phyloP scores from a whole-genome alignment of 2,113 vertebrate species.

The Dasypus novemcinctus region DNA sequence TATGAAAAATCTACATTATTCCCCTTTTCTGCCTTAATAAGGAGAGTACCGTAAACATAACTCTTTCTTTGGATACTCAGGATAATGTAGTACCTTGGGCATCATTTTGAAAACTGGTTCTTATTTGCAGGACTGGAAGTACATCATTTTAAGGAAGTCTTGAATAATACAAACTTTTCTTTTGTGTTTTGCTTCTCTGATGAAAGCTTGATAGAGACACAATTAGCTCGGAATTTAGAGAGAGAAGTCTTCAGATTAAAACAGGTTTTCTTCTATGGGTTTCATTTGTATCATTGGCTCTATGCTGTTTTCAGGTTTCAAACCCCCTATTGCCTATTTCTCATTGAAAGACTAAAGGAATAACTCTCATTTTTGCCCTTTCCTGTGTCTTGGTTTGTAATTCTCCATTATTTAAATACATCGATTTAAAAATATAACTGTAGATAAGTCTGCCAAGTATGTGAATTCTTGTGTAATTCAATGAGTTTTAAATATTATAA shows the following conservation, averaged over 20 bases:
- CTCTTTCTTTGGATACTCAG: not conserved
- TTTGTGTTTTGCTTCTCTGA: not conserved
- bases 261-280: not conserved
- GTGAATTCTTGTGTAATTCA: not conserved
- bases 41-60: not conserved
- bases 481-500: not conserved
- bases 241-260: not conserved
- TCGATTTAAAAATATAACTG: not conserved
- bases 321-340: not conserved
- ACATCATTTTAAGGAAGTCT: not conserved
- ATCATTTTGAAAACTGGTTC: not conserved
- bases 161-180: not conserved
- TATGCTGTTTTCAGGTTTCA: not conserved
- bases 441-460: not conserved
- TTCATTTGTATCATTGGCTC: not conserved
- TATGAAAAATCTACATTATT: not conserved
- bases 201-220: not conserved
- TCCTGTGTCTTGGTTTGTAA: conserved; percentile 9
- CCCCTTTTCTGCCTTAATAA: not conserved
- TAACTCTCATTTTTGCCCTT: not conserved
- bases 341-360: not conserved
- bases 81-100: not conserved
- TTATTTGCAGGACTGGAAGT: not conserved
- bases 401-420: conserved; percentile 32
- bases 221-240: not conserved